Conservation (phyloP, 2,888 invertebrate genomes). For the Phaonia tiefii region DNA sequence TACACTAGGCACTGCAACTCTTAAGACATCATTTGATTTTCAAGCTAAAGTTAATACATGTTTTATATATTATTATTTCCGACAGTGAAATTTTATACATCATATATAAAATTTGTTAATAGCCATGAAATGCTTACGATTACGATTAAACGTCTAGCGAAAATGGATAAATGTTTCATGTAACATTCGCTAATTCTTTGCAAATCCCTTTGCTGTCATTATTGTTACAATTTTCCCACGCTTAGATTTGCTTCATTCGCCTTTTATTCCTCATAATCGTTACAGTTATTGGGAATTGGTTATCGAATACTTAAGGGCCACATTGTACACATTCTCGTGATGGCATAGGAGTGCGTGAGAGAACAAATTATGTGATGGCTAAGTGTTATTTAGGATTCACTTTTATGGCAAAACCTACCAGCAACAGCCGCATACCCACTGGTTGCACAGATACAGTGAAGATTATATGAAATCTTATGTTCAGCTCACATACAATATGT, state of each 20-base stretch:
- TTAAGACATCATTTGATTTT: constrained; percentile 1
- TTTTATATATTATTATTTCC: neutral
- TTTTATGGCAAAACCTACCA: constrained; percentile 48
- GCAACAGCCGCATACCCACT: neutral
- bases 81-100: neutral
- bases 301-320: constrained; percentile 41
- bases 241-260: constrained; percentile 18
- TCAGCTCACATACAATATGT: constrained; percentile 4
- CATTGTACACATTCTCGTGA: neutral
- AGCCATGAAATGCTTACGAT: neutral
- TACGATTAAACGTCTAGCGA: neutral
- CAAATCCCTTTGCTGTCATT: constrained; percentile 34
- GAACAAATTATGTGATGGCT: neutral
- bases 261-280: constrained; percentile 34
- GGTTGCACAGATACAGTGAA: neutral
- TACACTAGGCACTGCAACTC: neutral
- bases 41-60: constrained; percentile 2
- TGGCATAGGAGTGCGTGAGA: neutral
- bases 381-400: constrained; percentile 3
- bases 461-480: constrained; percentile 47
- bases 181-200: constrained; percentile 23
- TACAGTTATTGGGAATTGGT: constrained; percentile 49
- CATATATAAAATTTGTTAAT: constrained; percentile 7
- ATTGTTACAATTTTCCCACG: constrained; percentile 45
- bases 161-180: neutral